These are phyloP conservation scores for Pseudotriccus pelzelni DNA, from an alignment of 2,797 vertebrate genomes.

Conservation along the genomic window DNA sequence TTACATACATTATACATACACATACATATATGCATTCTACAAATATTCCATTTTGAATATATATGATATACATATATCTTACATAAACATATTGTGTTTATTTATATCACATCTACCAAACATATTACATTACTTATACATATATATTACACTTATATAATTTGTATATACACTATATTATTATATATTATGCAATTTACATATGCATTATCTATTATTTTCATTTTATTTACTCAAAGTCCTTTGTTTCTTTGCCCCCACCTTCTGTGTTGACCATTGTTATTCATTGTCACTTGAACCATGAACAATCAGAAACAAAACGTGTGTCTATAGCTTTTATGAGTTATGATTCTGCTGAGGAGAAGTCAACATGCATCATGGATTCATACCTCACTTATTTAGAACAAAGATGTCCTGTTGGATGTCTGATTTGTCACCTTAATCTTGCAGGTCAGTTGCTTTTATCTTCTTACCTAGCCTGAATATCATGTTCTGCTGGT, in stretches of 20 bases:
- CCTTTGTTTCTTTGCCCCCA: neutral
- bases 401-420: neutral
- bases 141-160: too few species aligned
- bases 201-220: neutral
- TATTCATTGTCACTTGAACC: neutral
- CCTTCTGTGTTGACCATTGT: neutral
- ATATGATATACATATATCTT: too few species aligned
- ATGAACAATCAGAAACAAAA: neutral
- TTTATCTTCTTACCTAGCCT: neutral
- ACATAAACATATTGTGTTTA: too few species aligned
- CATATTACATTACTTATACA: neutral
- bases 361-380: neutral
- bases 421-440: neutral
- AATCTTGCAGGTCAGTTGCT: slow-evolving; percentile 35
- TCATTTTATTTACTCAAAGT: neutral
- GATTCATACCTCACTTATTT: neutral
- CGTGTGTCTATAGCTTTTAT: neutral
- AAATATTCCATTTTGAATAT: neutral
- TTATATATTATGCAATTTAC: neutral
- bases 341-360: neutral
- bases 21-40: neutral
- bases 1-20: neutral
- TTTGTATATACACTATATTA: neutral
- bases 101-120: too few species aligned
- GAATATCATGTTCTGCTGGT: neutral